Conservation (phyloP, 1,140 invertebrate genomes). For the Ostrea denselamellosa region DNA sequence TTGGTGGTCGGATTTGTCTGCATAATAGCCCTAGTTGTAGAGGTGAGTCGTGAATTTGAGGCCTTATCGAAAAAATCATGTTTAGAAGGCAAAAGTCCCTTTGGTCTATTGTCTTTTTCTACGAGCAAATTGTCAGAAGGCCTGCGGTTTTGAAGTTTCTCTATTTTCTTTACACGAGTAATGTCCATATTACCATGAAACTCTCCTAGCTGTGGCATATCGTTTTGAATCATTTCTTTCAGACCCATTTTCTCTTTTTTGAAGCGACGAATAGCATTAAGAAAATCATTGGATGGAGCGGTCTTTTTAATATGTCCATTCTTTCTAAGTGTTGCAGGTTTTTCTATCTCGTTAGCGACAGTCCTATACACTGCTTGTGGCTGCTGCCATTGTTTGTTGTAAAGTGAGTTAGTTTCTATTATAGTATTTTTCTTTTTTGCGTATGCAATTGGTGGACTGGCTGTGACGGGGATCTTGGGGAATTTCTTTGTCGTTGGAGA, state of each 20-base stretch:
- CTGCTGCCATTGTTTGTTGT: not conserved
- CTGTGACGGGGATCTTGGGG: not conserved
- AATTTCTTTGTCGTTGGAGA: not conserved
- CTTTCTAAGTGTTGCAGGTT: not conserved
- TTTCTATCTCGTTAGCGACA: not conserved
- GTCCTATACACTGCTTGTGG: not conserved
- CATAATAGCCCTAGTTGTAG: constrained; percentile 9
- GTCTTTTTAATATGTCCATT: not conserved
- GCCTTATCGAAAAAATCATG: not conserved
- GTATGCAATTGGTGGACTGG: not conserved
- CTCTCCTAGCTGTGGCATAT: constrained; percentile 7
- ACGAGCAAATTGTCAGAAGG: not conserved
- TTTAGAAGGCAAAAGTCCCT: not conserved
- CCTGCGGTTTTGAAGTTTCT: not conserved
- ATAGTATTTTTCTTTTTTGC: not conserved
- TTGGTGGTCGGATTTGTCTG: not conserved
- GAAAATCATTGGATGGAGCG: constrained; percentile 22
- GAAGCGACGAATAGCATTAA: not conserved
- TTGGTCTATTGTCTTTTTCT: not conserved
- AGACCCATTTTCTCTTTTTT: constrained; percentile 13
- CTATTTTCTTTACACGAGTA: constrained; percentile 7
- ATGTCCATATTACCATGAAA: not conserved
- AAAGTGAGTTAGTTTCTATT: not conserved
- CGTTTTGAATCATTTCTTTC: not conserved
- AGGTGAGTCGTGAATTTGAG: not conserved